phyloP scores from a whole-genome alignment of 1,140 invertebrate genomes.

The Onthophagus taurus region DNA sequence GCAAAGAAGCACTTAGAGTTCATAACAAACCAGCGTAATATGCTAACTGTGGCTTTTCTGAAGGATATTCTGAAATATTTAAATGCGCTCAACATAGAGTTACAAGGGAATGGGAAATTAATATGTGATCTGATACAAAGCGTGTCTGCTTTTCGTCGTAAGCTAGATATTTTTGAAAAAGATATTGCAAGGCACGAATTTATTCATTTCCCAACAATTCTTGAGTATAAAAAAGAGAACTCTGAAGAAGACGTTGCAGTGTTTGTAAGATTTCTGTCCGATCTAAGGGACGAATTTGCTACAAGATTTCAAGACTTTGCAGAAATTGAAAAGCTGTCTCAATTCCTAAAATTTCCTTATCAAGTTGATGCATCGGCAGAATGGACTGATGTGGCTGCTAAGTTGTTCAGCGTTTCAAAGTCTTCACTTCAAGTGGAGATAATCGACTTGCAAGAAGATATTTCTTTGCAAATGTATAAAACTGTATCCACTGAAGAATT shows the following conservation, averaged over 20 bases:
- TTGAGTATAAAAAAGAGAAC: conserved; percentile 6
- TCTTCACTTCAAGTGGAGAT: conserved; percentile 17
- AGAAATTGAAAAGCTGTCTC: conserved; percentile 14
- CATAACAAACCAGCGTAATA: no score
- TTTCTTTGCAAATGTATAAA: conserved; percentile 16
- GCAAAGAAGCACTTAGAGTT: conserved; percentile 4
- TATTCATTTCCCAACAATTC: conserved; percentile 13
- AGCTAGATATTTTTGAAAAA: conserved; percentile 15
- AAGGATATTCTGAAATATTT: conserved; percentile 12
- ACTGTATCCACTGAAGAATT: conserved; percentile 12
- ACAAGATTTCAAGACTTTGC: conserved; percentile 18
- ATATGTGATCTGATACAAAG: conserved; percentile 14
- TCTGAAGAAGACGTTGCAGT: no score
- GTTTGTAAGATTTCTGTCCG: no score
- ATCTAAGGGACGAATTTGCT: no score
- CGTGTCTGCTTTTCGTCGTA: conserved; percentile 14
- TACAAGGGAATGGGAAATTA: conserved; percentile 11
- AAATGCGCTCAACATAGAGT: conserved; percentile 12
- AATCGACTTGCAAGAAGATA: conserved; percentile 14
- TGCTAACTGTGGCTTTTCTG: conserved; percentile 10
- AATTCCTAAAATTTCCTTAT: conserved; percentile 15
- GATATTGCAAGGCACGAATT: conserved; percentile 14
- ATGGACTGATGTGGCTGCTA: conserved; percentile 18
- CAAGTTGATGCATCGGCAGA: conserved; percentile 11
- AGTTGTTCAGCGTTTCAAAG: conserved; percentile 15